phyloP scores from a whole-genome alignment of 2,888 invertebrate genomes.

The Cosmia trapezina region DNA sequence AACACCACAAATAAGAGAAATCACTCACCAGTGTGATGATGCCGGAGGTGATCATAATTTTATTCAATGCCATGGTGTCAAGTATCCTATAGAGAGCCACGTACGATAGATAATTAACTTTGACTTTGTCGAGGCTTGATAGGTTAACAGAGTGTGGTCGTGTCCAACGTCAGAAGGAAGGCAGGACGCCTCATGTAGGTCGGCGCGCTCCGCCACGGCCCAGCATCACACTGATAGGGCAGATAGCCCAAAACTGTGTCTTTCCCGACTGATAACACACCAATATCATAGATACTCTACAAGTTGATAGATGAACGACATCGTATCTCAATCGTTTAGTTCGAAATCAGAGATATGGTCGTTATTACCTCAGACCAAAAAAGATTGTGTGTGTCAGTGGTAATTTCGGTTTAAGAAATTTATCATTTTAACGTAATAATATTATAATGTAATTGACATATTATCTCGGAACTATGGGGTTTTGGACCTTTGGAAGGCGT shows the following conservation, averaged over 20 bases:
- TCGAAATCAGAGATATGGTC: slow-evolving; percentile 26
- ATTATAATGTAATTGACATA: too few relatives aligned
- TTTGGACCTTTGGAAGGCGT: too few relatives aligned
- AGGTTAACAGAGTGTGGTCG: slow-evolving; percentile 37
- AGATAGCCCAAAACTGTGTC: slow-evolving; percentile 55
- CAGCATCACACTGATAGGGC: slow-evolving; percentile 73
- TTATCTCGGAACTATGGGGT: too few relatives aligned
- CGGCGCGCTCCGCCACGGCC: slow-evolving; percentile 58
- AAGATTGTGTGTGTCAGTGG: too few relatives aligned
- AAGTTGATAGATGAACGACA: slow-evolving; percentile 45
- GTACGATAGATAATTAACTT: slow-evolving; percentile 10
- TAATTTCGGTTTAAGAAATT: too few relatives aligned
- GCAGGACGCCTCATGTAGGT: slow-evolving; percentile 49
- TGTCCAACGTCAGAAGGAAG: slow-evolving; percentile 19
- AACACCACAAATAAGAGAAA: background rate
- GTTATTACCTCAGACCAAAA: too few relatives aligned
- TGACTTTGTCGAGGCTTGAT: background rate
- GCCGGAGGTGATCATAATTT: slow-evolving; percentile 72
- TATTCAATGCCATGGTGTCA: slow-evolving; percentile 67
- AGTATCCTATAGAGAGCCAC: slow-evolving; percentile 10
- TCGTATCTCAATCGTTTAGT: slow-evolving; percentile 41
- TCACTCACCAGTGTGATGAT: slow-evolving; percentile 72
- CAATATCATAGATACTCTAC: slow-evolving; percentile 59
- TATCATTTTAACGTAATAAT: too few relatives aligned
- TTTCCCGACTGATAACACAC: slow-evolving; percentile 67